Evolutionary conservation across 2,113 vertebrate genomes (phyloP), one percentile per base, ranked within the genome.

Genomic region (Ellobius talpinus): DNA sequence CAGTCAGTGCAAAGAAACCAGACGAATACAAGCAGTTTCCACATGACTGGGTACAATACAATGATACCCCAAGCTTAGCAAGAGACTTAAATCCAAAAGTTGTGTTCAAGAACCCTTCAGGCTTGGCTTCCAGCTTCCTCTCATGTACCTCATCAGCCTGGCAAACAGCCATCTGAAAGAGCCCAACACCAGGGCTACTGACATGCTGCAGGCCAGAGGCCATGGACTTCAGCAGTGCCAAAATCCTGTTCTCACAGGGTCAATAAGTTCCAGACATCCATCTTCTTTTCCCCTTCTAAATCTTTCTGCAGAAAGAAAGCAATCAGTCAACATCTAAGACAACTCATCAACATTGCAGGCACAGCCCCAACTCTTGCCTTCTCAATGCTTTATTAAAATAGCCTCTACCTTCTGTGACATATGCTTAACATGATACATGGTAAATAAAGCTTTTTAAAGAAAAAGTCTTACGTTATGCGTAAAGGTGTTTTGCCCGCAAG

Each of bases 11-110:
- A 72, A 96, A 97, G 94, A 66, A 94, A 70, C 47, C 61, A 98
- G 85, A 93, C 76, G 86, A 96, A 96, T 74, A 93, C 86, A 97
- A 94, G 88, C 88, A 94, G 77, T 85, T 93, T 96, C 65, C 91
- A 95, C 85, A 96, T 42, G 90, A 24, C 96, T 96, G 92, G 77
- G 90, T 81, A 97, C 76, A 72, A 91, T 50, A 93, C 31, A 77
- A 79, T 76, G 88, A 81, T 50, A 87, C 90, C 52, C 90, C 81
- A 86, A 87, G 70, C 70, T 79, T 89, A 87, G 85, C 89, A 92
- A 95, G 70, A 65, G 10, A 88, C 81, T 97, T 74, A 90, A 61
- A 86, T 85, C 65, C 81, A 93, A 96, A 97, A 91, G 36, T 33
- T 70, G 65, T 52, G 96, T 97, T 94, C 88, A 96, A 97, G 82